These are phyloP conservation scores for Triplophysa dalaica DNA, from an alignment of 2,113 vertebrate genomes.

Conservation along the genomic window DNA sequence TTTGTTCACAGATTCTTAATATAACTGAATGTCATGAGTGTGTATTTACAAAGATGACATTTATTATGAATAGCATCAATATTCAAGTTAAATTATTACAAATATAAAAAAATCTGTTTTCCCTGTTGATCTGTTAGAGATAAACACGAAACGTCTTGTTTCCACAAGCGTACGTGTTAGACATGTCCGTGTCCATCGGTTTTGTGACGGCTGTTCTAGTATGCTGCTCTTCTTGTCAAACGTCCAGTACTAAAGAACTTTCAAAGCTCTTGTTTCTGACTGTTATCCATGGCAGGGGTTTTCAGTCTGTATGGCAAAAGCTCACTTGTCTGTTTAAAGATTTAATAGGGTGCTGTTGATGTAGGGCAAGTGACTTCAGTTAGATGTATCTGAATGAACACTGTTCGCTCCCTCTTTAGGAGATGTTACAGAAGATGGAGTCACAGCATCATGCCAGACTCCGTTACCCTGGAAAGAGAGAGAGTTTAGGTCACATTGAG, in stretches of 20 bases:
- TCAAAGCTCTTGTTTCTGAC: neutral
- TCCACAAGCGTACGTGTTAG: conserved; percentile 1
- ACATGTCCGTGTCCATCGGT: neutral
- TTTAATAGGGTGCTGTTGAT: neutral
- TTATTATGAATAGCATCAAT: conserved; percentile 3
- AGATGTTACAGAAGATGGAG: conserved; percentile 88
- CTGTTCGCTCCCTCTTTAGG: conserved; percentile 88
- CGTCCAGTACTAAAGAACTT: too few species aligned
- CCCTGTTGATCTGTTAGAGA: neutral
- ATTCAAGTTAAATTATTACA: neutral
- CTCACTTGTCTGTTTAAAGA: neutral
- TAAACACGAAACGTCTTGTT: neutral
- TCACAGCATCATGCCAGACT: conserved; percentile 87
- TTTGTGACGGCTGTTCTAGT: neutral
- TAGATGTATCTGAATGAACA: conserved; percentile 89
- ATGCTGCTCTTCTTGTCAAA: conserved; percentile 7
- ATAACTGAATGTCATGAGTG: neutral
- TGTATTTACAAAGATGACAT: neutral
- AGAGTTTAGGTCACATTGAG: conserved; percentile 26
- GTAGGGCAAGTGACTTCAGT: conserved; percentile 65
- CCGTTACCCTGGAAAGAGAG: conserved; percentile 79
- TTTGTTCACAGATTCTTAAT: neutral
- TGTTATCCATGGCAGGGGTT: neutral
- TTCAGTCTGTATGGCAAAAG: neutral
- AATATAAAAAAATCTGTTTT: conserved; percentile 3